These are phyloP conservation scores for Leucopsar rothschildi DNA, from an alignment of 2,113 vertebrate species.

Conservation along the genomic window DNA sequence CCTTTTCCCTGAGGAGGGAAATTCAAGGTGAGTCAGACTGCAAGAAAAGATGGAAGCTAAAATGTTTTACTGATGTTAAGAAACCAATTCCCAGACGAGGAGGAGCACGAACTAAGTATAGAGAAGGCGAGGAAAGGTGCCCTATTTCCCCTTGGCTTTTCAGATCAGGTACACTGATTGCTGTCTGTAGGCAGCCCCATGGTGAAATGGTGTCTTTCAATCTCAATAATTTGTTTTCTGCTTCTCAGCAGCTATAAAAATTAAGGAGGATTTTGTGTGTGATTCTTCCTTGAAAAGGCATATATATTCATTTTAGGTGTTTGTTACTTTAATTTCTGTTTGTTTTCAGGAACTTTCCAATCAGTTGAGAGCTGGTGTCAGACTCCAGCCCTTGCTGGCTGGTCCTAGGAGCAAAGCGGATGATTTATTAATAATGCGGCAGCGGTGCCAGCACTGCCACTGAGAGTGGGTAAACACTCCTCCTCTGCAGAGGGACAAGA, in stretches of 20 bases:
- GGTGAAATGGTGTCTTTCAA: not conserved
- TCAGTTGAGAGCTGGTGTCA: not conserved
- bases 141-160: not conserved
- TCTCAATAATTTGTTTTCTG: not conserved
- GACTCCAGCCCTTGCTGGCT: not conserved
- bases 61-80: not conserved
- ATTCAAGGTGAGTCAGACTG: not conserved
- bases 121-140: not conserved
- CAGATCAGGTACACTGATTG: not conserved
- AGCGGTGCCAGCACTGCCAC: not conserved
- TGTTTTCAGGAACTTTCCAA: not conserved
- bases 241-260: not conserved
- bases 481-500: not conserved
- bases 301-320: not conserved
- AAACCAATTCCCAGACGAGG: not conserved
- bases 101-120: not conserved
- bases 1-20: not conserved
- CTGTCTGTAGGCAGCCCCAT: not conserved
- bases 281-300: not conserved
- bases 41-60: not conserved
- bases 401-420: accelerated
- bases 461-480: not conserved
- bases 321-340: not conserved
- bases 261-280: accelerated
- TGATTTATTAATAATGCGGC: slow-evolving; percentile 24